Percentiles rank a stretch among this genome's conserved stretches.
Evolutionary conservation across 2,888 invertebrate genomes (phyloP).

Genomic region (Leptopilina drosophilae): DNA sequence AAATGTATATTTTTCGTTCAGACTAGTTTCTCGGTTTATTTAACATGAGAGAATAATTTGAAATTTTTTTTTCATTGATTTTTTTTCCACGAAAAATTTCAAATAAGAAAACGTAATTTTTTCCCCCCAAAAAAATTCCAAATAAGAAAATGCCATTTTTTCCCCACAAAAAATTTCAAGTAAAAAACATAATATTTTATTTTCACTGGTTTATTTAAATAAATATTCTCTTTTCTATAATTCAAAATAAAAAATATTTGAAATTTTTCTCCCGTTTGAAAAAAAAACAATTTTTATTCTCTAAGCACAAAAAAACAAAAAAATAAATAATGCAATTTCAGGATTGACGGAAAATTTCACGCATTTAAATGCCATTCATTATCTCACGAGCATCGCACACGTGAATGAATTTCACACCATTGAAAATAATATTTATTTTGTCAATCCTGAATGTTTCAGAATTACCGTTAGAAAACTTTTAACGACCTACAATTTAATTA

Average conservation of each 20-base stretch:
- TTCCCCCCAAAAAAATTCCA: no score
- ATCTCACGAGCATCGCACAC: not conserved
- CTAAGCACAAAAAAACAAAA: no score
- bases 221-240: no score
- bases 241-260: no score
- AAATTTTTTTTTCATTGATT: not conserved
- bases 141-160: no score
- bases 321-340: not conserved
- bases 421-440: constrained; percentile 6
- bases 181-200: not conserved
- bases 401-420: not conserved
- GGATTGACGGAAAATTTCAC: not conserved
- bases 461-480: constrained; percentile 7
- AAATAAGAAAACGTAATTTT: no score
- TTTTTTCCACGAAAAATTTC: not conserved
- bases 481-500: not conserved
- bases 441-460: not conserved
- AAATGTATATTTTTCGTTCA: constrained; percentile 18
- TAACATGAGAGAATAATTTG: constrained; percentile 14
- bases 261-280: no score
- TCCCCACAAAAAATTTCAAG: not conserved
- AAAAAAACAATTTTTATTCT: no score
- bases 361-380: not conserved
- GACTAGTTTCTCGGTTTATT: constrained; percentile 25
- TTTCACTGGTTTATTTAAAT: no score